A percentile compares a stretch with the other conserved stretches of the same genome.
phyloP scores from a whole-genome alignment of 2,113 vertebrate genomes.

The Rhea pennata region DNA sequence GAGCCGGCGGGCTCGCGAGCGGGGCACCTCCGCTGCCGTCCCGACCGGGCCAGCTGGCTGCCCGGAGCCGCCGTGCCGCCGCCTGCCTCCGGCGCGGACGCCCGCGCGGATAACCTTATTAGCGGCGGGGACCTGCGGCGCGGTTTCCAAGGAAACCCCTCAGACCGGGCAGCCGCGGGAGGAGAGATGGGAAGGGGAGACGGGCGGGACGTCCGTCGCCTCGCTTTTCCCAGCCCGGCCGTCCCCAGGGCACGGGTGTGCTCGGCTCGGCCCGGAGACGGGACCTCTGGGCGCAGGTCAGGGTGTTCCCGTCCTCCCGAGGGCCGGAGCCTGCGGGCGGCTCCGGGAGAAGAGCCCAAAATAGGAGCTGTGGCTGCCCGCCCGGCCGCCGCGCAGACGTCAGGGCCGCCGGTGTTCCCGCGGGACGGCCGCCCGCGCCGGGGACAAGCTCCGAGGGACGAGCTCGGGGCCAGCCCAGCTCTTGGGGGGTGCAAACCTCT shows the following conservation, averaged over 20 bases:
- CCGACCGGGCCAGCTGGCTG: no score
- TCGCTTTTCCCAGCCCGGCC: not conserved
- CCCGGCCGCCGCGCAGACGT: conserved; percentile 11
- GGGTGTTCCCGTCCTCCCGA: conserved; percentile 41
- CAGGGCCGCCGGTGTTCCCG: not conserved
- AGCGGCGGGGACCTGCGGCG: conserved; percentile 47
- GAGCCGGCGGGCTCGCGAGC: no score
- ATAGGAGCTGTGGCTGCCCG: conserved; percentile 52
- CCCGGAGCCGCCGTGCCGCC: not conserved
- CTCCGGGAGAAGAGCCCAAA: conserved; percentile 28
- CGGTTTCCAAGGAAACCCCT: conserved; percentile 65
- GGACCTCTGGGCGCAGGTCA: conserved; percentile 32
- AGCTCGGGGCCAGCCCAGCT: no score
- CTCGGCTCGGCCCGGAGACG: not conserved
- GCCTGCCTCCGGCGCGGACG: not conserved
- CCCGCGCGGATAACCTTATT: not conserved
- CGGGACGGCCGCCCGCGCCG: no score
- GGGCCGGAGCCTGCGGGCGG: not conserved
- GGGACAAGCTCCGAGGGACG: no score
- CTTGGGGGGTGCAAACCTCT: no score
- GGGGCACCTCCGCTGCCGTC: no score
- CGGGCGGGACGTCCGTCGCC: not conserved
- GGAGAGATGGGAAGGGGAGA: not conserved
- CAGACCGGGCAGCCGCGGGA: not conserved
- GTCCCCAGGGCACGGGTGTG: conserved; percentile 30